phyloP scores from a whole-genome alignment of 92 coral and sea anemone species.

The Micromussa lordhowensis region DNA sequence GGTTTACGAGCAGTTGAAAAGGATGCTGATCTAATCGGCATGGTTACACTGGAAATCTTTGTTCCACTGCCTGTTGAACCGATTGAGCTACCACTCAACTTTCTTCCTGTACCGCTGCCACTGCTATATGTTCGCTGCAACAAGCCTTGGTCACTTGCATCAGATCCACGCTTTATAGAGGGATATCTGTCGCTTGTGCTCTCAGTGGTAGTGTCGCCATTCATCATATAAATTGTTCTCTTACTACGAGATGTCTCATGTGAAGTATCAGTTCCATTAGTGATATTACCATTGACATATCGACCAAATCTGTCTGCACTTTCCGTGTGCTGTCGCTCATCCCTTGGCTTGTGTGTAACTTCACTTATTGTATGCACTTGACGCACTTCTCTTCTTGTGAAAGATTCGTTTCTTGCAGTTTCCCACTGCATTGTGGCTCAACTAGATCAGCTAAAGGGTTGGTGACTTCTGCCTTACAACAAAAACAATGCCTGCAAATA shows the following conservation, averaged over 20 bases:
- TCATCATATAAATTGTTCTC: constrained; percentile 47
- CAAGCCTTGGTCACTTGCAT: constrained; percentile 59
- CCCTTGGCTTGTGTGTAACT: not conserved
- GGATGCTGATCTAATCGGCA: constrained; percentile 66
- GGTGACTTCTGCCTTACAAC: not conserved
- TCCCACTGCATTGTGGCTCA: constrained; percentile 59
- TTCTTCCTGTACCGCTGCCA: constrained; percentile 43
- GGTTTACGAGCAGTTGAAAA: constrained; percentile 47
- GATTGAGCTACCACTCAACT: constrained; percentile 44
- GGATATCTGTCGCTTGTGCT: constrained; percentile 19
- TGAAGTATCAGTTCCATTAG: constrained; percentile 28
- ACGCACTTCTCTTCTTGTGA: constrained; percentile 64
- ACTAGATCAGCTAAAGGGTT: not conserved
- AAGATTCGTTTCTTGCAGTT: constrained; percentile 60
- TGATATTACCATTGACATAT: constrained; percentile 25
- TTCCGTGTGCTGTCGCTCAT: constrained; percentile 22
- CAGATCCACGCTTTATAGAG: constrained; percentile 55
- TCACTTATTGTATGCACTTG: constrained; percentile 72
- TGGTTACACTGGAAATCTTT: constrained; percentile 69
- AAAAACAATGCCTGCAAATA: not conserved
- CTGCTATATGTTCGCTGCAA: constrained; percentile 37
- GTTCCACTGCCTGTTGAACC: constrained; percentile 61
- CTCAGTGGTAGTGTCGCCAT: constrained; percentile 33
- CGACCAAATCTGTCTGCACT: not conserved
- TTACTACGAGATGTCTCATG: constrained; percentile 6